Evolutionary conservation across 2,888 invertebrate genomes (phyloP).

Genomic region (Lingula anatina): DNA sequence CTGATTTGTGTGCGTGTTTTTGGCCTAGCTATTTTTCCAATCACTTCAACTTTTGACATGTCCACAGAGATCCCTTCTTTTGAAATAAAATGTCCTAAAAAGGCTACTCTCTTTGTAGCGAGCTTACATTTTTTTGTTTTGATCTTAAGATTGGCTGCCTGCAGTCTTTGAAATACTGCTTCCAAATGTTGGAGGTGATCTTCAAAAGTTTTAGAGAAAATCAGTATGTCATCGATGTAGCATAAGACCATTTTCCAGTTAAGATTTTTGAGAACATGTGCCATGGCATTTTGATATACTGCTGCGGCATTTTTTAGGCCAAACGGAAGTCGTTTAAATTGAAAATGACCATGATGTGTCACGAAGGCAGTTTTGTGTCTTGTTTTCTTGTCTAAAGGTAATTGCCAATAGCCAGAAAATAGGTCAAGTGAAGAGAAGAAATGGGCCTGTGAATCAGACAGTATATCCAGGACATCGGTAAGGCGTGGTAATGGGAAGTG

Average conservation of each 20-base stretch:
- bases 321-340: background rate
- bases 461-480: constrained; percentile 13
- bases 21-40: background rate
- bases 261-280: constrained; percentile 1
- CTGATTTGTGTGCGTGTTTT: background rate
- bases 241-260: constrained; percentile 4
- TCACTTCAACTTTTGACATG: background rate
- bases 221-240: constrained; percentile 7
- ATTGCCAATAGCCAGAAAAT: constrained; percentile 6
- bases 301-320: background rate
- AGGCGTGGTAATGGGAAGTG: constrained; percentile 16
- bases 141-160: constrained; percentile 1
- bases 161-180: background rate
- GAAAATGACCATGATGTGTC: too few species aligned
- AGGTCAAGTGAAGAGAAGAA: constrained; percentile 13
- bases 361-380: constrained; percentile 17
- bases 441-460: constrained; percentile 10
- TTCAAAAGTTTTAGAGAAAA: constrained; percentile 1
- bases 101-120: background rate
- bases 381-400: constrained; percentile 8
- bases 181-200: background rate
- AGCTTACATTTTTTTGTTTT: constrained; percentile 2
- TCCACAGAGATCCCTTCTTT: background rate
- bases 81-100: constrained; percentile 1
- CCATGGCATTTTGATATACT: background rate